Base-by-base conservation (phyloP, 2,888 invertebrate species). In the Agrilus biguttatus region DNA sequence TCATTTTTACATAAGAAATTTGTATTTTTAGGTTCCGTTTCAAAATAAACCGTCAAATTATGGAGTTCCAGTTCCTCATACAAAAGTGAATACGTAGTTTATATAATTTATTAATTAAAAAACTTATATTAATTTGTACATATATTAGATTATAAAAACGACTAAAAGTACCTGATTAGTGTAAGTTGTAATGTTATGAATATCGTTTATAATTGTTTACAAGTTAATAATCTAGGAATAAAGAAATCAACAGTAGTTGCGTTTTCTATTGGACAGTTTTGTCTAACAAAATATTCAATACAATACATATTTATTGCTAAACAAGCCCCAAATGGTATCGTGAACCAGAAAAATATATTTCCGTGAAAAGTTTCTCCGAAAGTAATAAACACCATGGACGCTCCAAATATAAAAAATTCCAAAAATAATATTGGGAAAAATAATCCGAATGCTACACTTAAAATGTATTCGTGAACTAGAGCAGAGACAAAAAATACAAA, bases 361-460 rank as follows among this genome's bases (percentile, higher is more conserved):
- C 84, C 78, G 2, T 73, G 54, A 12, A 56, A 46, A 1, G 61
- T 58, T 2, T 62, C 58, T 7, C 65, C 65, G 0, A 71, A 70
- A 1, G 74, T 70, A 0, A 80, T 44, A 13, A 74, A 70, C 13
- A 73, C 57, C 40, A 80, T 59, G 12, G 73, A 58, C 51, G 75
- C 65, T 10, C 89, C 84, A 28, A 81, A 68, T 0, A 77, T 72
- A 23, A 78, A 80, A 58, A 95, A 95, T 53, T 84, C 66, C 10
- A 84, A 52, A 54, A 92, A 73, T 56, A 95, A 70, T 2, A 89
- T 79, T 0, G 95, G 96, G 56, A 88, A 90, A 65, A 90, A 90
- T 61, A 90, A 83, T 32, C 87, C 78, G 53, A 92, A 78, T 0
- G 82, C 75, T 39, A 87, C 72, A 1, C 78, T 75, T 23, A 95